A percentile compares a stretch with the other conserved stretches of the same genome.
Evolutionary conservation across 2,888 invertebrate species (phyloP).

Genomic region (Autographa pulchrina): DNA sequence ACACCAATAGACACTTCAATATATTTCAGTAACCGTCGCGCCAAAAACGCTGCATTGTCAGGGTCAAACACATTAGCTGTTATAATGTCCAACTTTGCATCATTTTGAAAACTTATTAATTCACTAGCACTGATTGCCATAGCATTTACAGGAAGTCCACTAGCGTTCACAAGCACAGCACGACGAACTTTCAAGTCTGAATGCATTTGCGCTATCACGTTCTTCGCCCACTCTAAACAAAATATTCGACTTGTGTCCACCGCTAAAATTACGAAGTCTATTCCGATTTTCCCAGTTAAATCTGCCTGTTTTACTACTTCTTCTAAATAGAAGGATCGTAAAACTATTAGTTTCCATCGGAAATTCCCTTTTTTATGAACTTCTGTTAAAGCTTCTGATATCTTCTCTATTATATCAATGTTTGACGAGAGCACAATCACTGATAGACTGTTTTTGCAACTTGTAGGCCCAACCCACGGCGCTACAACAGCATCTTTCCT

Average conservation of each 20-base stretch:
- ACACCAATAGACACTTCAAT: conserved; percentile 82
- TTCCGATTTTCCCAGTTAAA: conserved; percentile 77
- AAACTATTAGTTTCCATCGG: conserved; percentile 79
- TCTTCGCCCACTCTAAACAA: conserved; percentile 82
- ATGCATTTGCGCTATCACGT: conserved; percentile 77
- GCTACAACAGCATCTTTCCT: conserved; percentile 74
- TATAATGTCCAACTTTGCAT: conserved; percentile 78
- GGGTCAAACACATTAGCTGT: conserved; percentile 76
- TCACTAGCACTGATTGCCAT: conserved; percentile 82
- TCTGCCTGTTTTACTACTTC: conserved; percentile 75
- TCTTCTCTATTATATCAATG: conserved; percentile 76
- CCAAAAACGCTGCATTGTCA: conserved; percentile 74
- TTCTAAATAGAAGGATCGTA: conserved; percentile 76
- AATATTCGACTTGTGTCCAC: conserved; percentile 80
- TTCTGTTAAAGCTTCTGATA: conserved; percentile 77
- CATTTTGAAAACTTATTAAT: conserved; percentile 74
- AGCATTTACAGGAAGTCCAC: conserved; percentile 77
- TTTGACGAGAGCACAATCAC: conserved; percentile 80
- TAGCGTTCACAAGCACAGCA: conserved; percentile 81
- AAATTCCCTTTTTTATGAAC: conserved; percentile 75
- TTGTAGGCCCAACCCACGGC: conserved; percentile 82
- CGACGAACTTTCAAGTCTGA: conserved; percentile 80
- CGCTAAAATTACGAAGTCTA: conserved; percentile 82
- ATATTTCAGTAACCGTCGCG: conserved; percentile 78
- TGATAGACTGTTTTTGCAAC: conserved; percentile 77